Base-by-base conservation (phyloP, 2,888 invertebrate species). In the Drosophila formosana region DNA sequence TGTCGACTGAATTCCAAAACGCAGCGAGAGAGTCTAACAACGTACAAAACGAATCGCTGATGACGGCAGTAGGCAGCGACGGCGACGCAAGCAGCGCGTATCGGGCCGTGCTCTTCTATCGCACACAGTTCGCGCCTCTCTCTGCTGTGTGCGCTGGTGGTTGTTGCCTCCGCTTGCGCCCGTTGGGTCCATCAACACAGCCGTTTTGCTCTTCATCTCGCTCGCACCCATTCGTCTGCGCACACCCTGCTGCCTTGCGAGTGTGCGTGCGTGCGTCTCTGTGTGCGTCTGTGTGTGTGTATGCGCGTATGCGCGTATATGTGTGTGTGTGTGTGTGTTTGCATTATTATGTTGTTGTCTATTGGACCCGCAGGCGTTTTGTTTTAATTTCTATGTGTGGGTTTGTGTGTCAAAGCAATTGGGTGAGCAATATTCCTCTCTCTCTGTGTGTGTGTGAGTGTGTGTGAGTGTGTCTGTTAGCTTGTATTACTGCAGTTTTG, bases 1-100 rank as follows among this genome's bases (percentile, higher is more conserved):
- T 91, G 89, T 83, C 90, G 91, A 91, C 91, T 91, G 90, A 91
- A 90, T 90, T 90, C 87, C 89, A 80, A 90, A 91, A 91, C 89
- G 90, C 87, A 89, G 87, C 89, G 89, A 90, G 91, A 90, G 91
- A 89, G 89, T 82, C 86, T 80, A 78, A 76, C 82, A 88, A 86
- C 88, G 84, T 77, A 84, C 81, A 79, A 85, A 88, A 83, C 84
- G 84, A 85, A 85, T 84, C 88, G 78, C 77, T 78, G 83, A 77
- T 71, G 71, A 74, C 75, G 72, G 65, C 74, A 70, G 62, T 70
- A 53, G 64, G 65, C 82, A 69, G 72, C 77, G 70, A 57, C 78
- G 28, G 47, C 77, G 69, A 60, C 69, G 71, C 53, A 53, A 47
- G 65, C 63, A 50, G 63, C 45, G 63, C 45, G 64, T 69, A 66